Conservation (phyloP, 2,113 vertebrate genomes). For the Dipodomys ordii region DNA sequence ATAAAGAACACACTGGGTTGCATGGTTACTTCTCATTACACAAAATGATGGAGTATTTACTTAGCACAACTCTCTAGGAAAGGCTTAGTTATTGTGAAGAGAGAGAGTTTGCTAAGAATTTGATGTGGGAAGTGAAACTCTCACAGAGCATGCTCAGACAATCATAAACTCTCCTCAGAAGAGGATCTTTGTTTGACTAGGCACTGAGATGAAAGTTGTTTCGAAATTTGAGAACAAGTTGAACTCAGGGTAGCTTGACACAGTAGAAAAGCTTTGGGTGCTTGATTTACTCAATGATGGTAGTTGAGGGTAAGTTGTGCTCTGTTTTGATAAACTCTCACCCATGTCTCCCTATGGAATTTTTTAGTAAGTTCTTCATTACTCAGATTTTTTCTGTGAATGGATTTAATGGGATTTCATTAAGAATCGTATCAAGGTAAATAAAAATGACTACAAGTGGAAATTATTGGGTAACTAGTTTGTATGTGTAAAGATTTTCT, state of each 20-base stretch:
- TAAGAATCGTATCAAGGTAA: neutral
- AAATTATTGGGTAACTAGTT: no score
- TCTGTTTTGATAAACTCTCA: neutral
- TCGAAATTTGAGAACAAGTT: neutral
- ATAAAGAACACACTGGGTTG: neutral
- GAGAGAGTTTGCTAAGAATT: neutral
- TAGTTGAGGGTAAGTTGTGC: neutral
- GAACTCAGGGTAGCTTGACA: neutral
- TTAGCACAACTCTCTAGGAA: neutral
- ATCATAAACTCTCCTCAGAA: neutral
- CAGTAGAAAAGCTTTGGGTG: rapidly evolving
- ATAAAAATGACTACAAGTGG: neutral
- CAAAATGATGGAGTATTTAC: neutral
- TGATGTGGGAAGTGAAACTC: neutral
- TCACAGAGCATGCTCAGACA: neutral
- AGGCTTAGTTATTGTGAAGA: neutral
- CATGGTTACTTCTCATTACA: neutral
- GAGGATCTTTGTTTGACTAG: neutral
- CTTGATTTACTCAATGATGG: neutral
- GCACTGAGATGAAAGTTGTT: neutral
- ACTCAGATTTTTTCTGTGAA: neutral
- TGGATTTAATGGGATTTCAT: neutral
- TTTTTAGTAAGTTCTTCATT: neutral
- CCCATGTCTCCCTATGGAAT: neutral
- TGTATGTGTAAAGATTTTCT: neutral